Evolutionary conservation across 2,888 invertebrate species (phyloP).

Genomic region (Pachycephus smyrnensis): DNA sequence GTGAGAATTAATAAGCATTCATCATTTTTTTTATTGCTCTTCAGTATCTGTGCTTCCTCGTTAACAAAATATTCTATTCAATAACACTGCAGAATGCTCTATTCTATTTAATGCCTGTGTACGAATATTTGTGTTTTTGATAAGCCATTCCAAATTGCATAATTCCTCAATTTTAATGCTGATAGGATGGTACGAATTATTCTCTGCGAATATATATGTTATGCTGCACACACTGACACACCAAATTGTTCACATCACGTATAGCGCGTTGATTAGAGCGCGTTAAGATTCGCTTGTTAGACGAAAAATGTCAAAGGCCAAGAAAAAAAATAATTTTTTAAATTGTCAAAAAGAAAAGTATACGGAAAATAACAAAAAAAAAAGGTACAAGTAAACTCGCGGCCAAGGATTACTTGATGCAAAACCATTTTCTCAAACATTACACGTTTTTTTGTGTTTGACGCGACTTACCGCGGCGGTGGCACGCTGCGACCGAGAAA

Average conservation of each 20-base stretch:
- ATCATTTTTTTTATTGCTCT: neutral
- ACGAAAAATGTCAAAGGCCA: neutral
- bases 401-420: conserved; percentile 28
- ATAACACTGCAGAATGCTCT: too few relatives aligned
- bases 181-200: neutral
- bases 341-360: neutral
- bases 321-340: too few relatives aligned
- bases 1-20: neutral
- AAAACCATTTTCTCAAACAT: conserved; percentile 40
- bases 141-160: neutral
- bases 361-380: neutral
- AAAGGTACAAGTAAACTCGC: neutral
- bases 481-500: conserved; percentile 72
- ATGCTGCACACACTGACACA: conserved; percentile 4
- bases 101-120: neutral
- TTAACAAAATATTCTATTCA: too few relatives aligned
- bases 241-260: conserved; percentile 3
- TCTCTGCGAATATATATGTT: neutral
- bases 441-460: conserved; percentile 31
- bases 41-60: neutral
- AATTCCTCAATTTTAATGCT: neutral
- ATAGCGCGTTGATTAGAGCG: conserved; percentile 1
- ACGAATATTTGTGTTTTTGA: neutral
- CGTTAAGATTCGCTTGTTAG: neutral
- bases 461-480: conserved; percentile 79